Percentiles rank a stretch among this genome's conserved stretches.
These are phyloP conservation scores for Rhea pennata DNA, from an alignment of 2,113 vertebrate genomes.

Conservation along the genomic window DNA sequence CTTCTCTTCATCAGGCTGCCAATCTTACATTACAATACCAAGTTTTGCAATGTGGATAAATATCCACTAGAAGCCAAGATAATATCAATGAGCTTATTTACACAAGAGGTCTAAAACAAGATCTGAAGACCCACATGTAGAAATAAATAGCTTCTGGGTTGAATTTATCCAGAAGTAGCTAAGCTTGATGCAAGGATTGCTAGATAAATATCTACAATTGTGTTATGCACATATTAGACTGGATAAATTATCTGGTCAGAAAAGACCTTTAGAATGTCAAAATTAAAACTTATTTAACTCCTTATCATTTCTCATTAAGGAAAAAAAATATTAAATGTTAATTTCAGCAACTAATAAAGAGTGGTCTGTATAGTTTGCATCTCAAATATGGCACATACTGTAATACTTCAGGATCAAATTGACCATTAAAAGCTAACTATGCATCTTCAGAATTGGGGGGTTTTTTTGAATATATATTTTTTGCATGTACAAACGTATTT, in stretches of 20 bases:
- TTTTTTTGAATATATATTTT: background rate
- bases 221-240: background rate
- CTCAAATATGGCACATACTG: background rate
- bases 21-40: conserved; percentile 35
- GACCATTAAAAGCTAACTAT: background rate
- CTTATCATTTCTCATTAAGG: background rate
- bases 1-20: conserved; percentile 57
- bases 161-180: background rate
- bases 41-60: conserved; percentile 24
- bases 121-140: background rate
- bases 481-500: background rate
- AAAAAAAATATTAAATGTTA: background rate
- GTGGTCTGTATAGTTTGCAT: background rate
- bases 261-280: background rate
- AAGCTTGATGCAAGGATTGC: background rate
- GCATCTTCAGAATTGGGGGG: background rate
- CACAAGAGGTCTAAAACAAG: background rate
- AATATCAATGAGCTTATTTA: background rate
- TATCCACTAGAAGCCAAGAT: conserved; percentile 44
- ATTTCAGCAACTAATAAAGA: background rate
- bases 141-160: background rate
- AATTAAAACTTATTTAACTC: background rate
- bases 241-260: background rate
- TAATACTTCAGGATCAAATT: background rate
- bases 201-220: background rate